A percentile compares a stretch with the other conserved stretches of the same genome.
Conservation (phyloP, 2,797 vertebrate species). For the Xiphorhynchus erythropygius region DNA sequence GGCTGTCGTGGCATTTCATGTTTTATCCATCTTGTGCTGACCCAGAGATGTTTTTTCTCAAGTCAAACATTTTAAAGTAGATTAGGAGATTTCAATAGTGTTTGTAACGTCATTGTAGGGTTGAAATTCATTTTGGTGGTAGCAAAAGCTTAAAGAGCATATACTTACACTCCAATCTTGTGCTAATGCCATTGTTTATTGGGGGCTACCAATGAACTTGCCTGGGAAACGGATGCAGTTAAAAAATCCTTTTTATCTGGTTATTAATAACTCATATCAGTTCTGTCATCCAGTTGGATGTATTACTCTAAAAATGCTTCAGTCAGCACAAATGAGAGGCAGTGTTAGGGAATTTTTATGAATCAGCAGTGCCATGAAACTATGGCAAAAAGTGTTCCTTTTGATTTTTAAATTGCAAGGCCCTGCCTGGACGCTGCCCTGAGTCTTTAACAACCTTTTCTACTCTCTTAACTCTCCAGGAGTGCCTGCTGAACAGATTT, state of each 20-base stretch:
- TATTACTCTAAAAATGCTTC: not conserved
- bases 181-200: not conserved
- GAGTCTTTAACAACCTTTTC: not conserved
- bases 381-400: not conserved
- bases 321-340: not conserved
- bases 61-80: not conserved
- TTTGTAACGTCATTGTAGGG: not conserved
- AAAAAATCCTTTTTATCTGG: not conserved
- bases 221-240: not conserved
- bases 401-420: not conserved
- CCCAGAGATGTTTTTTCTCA: not conserved
- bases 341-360: not conserved
- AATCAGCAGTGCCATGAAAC: not conserved
- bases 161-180: not conserved
- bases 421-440: not conserved
- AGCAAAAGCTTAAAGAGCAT: not conserved
- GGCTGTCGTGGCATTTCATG: not conserved
- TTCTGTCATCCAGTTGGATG: not conserved
- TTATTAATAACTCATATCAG: not conserved
- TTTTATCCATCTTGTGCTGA: not conserved
- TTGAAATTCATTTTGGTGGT: not conserved
- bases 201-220: not conserved
- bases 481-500: rapidly evolving
- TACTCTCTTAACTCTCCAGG: not conserved
- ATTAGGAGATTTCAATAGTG: not conserved